These are phyloP conservation scores for Trichonephila clavata DNA, from an alignment of 1,140 invertebrate genomes.

Conservation along the genomic window DNA sequence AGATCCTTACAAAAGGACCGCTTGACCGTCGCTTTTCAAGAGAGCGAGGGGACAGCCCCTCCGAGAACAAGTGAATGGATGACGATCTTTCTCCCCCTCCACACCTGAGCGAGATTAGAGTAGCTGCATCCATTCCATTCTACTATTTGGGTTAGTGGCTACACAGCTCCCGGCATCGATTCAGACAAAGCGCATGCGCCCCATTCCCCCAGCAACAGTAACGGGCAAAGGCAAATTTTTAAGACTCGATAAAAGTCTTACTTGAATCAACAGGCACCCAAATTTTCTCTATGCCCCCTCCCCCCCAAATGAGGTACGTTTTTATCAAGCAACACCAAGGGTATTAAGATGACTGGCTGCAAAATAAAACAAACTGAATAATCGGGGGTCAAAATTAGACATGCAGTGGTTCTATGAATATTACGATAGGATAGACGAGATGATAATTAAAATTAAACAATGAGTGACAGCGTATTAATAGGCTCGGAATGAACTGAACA, in stretches of 20 bases:
- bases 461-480: too few relatives aligned
- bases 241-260: not conserved
- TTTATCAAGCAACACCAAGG: too few relatives aligned
- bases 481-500: too few relatives aligned
- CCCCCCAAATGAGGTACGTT: too few relatives aligned
- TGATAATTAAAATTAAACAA: too few relatives aligned
- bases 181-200: not conserved
- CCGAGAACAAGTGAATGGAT: not conserved
- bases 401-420: too few relatives aligned
- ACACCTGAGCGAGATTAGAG: not conserved
- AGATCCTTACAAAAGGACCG: not conserved
- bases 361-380: too few relatives aligned
- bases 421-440: too few relatives aligned
- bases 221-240: not conserved
- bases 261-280: not conserved
- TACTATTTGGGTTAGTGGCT: slow-evolving; percentile 21
- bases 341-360: too few relatives aligned
- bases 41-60: not conserved
- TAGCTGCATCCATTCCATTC: not conserved
- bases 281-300: too few relatives aligned
- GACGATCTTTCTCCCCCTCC: not conserved
- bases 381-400: too few relatives aligned
- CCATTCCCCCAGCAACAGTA: not conserved
- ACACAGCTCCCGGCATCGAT: slow-evolving; percentile 13
- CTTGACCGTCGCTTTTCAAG: not conserved